Evolutionary conservation across 2,888 invertebrate species (phyloP).

Genomic region (Doris montereyensis): DNA sequence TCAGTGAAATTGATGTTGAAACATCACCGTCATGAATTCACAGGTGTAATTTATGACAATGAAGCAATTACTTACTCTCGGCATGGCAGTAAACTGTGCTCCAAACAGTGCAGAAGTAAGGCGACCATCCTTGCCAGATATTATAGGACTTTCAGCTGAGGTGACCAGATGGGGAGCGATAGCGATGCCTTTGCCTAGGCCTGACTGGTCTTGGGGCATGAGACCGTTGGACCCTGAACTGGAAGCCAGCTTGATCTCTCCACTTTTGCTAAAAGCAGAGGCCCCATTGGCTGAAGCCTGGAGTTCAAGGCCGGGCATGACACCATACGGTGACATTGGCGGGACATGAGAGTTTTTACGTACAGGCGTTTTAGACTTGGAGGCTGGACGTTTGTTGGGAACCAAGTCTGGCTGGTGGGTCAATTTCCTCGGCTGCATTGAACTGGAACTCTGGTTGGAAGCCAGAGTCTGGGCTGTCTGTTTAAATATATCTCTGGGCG

Average conservation of each 20-base stretch:
- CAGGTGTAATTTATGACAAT: too few relatives aligned
- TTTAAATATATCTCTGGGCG: conserved; percentile 36
- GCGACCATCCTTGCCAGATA: conserved; percentile 33
- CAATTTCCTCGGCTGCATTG: not conserved
- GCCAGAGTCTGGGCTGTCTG: conserved; percentile 7
- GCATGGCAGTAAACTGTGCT: conserved; percentile 46
- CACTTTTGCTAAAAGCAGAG: not conserved
- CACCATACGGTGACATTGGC: not conserved
- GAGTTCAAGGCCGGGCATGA: not conserved
- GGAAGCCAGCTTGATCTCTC: not conserved
- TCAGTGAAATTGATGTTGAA: too few relatives aligned
- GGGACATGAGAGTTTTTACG: not conserved
- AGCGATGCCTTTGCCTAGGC: conserved; percentile 12
- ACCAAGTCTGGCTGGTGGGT: not conserved
- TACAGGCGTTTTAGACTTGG: not conserved
- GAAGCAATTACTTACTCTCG: conserved; percentile 44
- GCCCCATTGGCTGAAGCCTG: not conserved
- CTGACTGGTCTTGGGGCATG: conserved; percentile 10
- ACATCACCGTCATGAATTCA: too few relatives aligned
- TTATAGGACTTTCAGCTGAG: too few relatives aligned
- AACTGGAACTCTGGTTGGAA: not conserved
- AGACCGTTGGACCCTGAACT: conserved; percentile 22
- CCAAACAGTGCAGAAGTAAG: conserved; percentile 46
- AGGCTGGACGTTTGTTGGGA: not conserved
- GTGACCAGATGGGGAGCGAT: not conserved